A percentile compares a stretch with the other conserved stretches of the same genome.
These are phyloP conservation scores for Agrypnus murinus DNA, from an alignment of 2,888 invertebrate species.

Conservation along the genomic window DNA sequence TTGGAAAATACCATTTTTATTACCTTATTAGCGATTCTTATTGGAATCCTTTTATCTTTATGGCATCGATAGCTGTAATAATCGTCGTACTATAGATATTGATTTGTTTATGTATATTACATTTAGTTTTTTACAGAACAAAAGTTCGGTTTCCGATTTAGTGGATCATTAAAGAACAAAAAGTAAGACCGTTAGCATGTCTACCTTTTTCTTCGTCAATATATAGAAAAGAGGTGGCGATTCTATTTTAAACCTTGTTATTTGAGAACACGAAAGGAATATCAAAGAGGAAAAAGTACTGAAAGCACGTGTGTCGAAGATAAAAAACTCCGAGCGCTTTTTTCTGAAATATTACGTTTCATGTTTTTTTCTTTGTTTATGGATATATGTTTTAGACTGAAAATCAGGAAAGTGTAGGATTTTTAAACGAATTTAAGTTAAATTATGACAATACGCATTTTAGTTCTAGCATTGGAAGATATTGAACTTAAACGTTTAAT, in stretches of 20 bases:
- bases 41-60: not conserved
- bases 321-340: not conserved
- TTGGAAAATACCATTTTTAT: not conserved
- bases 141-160: not conserved
- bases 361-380: no score
- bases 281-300: slow-evolving; percentile 5
- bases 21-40: no score
- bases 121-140: no score
- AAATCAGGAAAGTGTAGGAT: no score
- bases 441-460: no score
- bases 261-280: slow-evolving; percentile 5
- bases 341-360: slow-evolving; percentile 3
- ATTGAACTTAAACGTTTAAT: no score
- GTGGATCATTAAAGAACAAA: not conserved
- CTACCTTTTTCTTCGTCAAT: not conserved
- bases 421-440: no score
- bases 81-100: not conserved
- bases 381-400: no score
- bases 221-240: not conserved
- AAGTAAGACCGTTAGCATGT: not conserved
- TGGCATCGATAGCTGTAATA: not conserved
- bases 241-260: slow-evolving; percentile 18
- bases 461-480: no score
- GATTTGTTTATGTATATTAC: not conserved
- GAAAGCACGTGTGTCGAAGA: slow-evolving; percentile 1